Percentiles rank a stretch among this genome's conserved stretches.
phyloP scores from a whole-genome alignment of 2,797 vertebrate species.

The Sebastes hopkinsi region DNA sequence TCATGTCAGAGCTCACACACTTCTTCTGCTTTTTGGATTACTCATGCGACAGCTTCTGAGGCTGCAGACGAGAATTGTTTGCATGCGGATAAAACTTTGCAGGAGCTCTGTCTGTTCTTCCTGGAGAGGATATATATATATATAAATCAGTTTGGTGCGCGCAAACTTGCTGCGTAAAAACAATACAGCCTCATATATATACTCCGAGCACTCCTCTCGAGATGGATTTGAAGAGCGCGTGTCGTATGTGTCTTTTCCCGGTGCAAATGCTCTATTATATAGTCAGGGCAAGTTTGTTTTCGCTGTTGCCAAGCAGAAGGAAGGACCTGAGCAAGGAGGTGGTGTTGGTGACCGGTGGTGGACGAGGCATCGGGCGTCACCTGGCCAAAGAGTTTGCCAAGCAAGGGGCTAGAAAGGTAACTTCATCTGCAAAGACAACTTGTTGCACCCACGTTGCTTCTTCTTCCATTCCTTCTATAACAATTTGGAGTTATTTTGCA shows the following conservation, averaged over 20 bases:
- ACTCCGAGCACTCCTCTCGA: conserved; percentile 49
- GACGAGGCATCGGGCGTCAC: conserved; percentile 95
- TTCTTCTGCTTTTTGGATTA: conserved; percentile 29
- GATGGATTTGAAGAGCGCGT: conserved; percentile 89
- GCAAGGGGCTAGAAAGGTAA: conserved; percentile 93
- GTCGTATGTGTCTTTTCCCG: conserved; percentile 87
- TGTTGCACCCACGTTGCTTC: conserved; percentile 26
- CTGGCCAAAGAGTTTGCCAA: conserved; percentile 92
- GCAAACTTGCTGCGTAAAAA: conserved; percentile 38
- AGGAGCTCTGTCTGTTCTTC: not conserved
- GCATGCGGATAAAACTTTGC: conserved; percentile 43
- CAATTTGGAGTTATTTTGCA: not conserved
- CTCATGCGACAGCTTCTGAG: conserved; percentile 18
- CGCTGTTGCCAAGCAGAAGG: conserved; percentile 84
- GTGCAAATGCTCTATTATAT: conserved; percentile 86
- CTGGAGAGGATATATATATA: conserved; percentile 6
- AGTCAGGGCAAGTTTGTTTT: conserved; percentile 80
- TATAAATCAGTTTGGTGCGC: conserved; percentile 4
- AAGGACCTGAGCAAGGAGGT: conserved; percentile 89
- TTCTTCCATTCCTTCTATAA: not conserved
- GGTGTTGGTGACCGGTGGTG: conserved; percentile 96
- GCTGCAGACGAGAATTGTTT: conserved; percentile 34
- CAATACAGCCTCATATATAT: not conserved
- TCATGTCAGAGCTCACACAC: conserved; percentile 43
- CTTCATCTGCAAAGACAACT: not conserved